A percentile compares a stretch with the other conserved stretches of the same genome.
Evolutionary conservation across 2,113 vertebrate genomes (phyloP).

Genomic region (Bos javanicus): DNA sequence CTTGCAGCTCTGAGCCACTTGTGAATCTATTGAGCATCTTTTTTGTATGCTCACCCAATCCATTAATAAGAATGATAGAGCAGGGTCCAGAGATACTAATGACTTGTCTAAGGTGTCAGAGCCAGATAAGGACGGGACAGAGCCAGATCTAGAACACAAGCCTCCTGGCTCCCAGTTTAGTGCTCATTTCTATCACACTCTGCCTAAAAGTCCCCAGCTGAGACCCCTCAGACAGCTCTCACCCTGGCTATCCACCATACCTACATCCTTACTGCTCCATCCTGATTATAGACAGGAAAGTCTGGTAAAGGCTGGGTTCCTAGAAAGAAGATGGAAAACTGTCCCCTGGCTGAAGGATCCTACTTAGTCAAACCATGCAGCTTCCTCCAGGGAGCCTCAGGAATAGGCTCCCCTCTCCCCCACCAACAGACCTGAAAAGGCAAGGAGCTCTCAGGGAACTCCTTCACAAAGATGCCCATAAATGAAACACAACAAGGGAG

Average conservation of each 20-base stretch:
- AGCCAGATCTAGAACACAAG: background rate
- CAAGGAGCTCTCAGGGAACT: background rate
- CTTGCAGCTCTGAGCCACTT: background rate
- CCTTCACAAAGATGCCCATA: background rate
- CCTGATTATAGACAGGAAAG: background rate
- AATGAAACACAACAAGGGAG: background rate
- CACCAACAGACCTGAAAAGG: background rate
- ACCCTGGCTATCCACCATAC: background rate
- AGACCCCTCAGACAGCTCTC: background rate
- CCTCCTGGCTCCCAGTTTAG: background rate
- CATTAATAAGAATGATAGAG: background rate
- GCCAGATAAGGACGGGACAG: background rate
- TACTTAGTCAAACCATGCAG: background rate
- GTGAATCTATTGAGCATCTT: background rate
- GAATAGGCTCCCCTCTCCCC: background rate
- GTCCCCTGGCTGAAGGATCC: background rate
- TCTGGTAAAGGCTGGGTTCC: background rate
- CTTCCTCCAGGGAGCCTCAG: background rate
- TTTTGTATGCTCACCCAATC: background rate
- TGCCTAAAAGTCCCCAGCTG: background rate
- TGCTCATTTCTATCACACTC: background rate
- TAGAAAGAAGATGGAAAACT: background rate
- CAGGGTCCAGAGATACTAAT: background rate
- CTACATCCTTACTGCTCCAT: background rate
- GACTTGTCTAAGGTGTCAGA: background rate